These are phyloP conservation scores for Xiphorhynchus elegans DNA, from an alignment of 2,113 vertebrate genomes.

Conservation along the genomic window DNA sequence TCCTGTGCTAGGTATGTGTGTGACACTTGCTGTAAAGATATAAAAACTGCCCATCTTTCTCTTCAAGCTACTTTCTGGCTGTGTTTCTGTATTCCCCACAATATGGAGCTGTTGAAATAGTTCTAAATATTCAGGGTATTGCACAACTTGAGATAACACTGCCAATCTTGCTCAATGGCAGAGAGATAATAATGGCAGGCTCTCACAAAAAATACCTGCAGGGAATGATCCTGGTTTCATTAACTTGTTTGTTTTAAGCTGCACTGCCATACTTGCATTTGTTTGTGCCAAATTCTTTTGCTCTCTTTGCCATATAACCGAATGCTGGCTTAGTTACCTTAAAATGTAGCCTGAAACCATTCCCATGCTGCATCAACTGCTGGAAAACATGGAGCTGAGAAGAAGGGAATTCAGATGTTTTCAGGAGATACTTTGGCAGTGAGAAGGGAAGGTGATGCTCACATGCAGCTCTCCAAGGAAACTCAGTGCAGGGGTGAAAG, in stretches of 20 bases:
- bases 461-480: not conserved
- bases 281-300: not conserved
- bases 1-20: not conserved
- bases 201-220: not conserved
- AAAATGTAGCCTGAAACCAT: not conserved
- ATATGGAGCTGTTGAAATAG: not conserved
- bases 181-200: not conserved
- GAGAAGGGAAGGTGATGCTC: not conserved
- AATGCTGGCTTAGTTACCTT: not conserved
- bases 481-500: not conserved
- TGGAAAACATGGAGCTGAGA: not conserved
- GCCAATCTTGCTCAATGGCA: not conserved
- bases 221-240: not conserved
- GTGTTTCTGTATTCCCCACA: not conserved
- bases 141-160: not conserved
- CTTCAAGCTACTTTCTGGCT: not conserved
- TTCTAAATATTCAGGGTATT: not conserved
- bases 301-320: not conserved
- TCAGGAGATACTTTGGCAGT: not conserved
- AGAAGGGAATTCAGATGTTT: not conserved
- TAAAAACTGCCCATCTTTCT: not conserved
- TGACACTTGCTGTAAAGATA: not conserved
- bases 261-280: not conserved
- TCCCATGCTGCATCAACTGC: not conserved
- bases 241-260: not conserved